A percentile compares a stretch with the other conserved stretches of the same genome.
Conservation (phyloP, 2,113 vertebrate genomes). For the Columba livia region DNA sequence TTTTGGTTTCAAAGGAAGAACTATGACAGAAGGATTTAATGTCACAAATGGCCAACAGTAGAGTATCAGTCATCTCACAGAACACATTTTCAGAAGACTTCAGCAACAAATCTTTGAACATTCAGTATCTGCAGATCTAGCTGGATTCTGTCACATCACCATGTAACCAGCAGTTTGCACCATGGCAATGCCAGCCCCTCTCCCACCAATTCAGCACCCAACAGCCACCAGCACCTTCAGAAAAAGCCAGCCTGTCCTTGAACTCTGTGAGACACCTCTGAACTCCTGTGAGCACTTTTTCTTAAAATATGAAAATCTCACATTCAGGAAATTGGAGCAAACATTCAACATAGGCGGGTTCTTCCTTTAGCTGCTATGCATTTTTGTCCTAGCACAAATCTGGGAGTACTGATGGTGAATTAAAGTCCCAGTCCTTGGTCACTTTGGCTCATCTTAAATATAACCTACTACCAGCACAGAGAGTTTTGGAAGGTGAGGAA, state of each 20-base stretch:
- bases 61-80: background rate
- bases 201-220: background rate
- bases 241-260: background rate
- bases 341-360: background rate
- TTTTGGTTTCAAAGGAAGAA: background rate
- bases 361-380: background rate
- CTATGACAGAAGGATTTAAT: background rate
- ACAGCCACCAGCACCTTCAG: background rate
- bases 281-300: background rate
- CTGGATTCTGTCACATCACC: background rate
- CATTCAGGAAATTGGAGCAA: background rate
- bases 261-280: background rate
- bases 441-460: background rate
- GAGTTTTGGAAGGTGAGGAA: background rate
- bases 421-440: background rate
- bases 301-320: background rate
- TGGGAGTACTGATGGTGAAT: background rate
- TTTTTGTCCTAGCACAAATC: background rate
- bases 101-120: background rate
- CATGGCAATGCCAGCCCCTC: background rate
- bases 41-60: background rate
- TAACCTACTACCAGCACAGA: background rate
- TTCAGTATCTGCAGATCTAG: background rate
- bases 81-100: background rate
- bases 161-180: fast-evolving